phyloP scores from a whole-genome alignment of 1,140 invertebrate species.

The Watersipora subatra region DNA sequence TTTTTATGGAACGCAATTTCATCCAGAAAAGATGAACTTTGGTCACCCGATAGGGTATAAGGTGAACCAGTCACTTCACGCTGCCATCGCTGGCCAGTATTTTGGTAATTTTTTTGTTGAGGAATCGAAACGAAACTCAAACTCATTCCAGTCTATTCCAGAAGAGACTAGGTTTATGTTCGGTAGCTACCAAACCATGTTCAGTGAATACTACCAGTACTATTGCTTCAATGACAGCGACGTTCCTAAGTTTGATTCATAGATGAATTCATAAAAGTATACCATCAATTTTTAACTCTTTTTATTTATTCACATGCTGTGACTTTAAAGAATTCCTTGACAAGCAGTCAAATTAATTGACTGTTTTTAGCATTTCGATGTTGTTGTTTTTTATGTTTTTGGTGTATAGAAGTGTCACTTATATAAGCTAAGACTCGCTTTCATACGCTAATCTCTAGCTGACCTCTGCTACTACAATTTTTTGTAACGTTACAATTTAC shows the following conservation, averaged over 20 bases:
- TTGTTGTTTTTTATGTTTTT: no score
- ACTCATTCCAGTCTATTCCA: background rate
- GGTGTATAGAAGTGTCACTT: no score
- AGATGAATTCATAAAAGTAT: no score
- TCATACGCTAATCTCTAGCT: no score
- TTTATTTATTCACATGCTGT: no score
- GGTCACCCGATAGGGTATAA: constrained; percentile 52
- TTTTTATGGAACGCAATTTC: constrained; percentile 77
- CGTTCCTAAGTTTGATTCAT: background rate
- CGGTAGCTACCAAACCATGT: background rate
- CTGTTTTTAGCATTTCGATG: no score
- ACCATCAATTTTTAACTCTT: no score
- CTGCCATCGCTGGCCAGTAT: constrained; percentile 54
- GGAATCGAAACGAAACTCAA: constrained; percentile 43
- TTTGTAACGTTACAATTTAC: no score
- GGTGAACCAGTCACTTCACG: constrained; percentile 53
- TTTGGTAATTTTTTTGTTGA: constrained; percentile 71
- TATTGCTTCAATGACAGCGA: background rate
- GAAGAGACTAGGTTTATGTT: background rate
- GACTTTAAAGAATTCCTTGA: no score
- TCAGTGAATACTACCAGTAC: background rate
- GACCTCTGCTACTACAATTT: no score
- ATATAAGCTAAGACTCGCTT: no score
- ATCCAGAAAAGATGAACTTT: constrained; percentile 75
- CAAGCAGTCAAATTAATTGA: no score